Evolutionary conservation across 2,888 invertebrate genomes (phyloP).

Genomic region (Orthosia gothica): DNA sequence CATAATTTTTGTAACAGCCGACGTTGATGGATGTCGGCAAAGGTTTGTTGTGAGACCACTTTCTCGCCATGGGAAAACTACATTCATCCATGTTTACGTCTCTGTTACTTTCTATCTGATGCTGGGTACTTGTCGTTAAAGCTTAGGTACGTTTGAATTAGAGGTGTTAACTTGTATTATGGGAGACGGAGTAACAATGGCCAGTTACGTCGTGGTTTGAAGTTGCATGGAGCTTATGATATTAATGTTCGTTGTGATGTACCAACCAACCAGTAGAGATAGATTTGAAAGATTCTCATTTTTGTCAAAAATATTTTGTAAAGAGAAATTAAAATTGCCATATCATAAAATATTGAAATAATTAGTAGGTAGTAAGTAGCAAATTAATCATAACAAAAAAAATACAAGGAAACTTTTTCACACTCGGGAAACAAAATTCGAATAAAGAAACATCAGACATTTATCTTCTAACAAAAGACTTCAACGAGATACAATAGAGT

Average conservation of each 20-base stretch:
- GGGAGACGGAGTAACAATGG: neutral
- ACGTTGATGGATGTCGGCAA: conserved; percentile 66
- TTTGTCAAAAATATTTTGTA: neutral
- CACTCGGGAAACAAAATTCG: neutral
- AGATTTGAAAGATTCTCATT: neutral
- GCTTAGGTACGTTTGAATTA: conserved; percentile 28
- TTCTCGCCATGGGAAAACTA: conserved; percentile 88
- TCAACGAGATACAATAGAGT: conserved; percentile 50
- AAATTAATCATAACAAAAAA: neutral
- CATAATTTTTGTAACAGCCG: conserved; percentile 71
- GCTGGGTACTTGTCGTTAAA: conserved; percentile 44
- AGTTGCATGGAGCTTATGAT: neutral
- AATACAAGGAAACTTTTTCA: neutral
- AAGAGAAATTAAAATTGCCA: no score
- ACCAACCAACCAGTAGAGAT: neutral
- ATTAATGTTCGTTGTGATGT: neutral
- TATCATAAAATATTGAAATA: no score
- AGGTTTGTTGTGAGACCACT: conserved; percentile 79
- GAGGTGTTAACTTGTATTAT: conserved; percentile 32
- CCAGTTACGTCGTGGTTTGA: conserved; percentile 4
- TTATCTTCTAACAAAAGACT: conserved; percentile 53
- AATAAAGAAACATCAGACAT: neutral
- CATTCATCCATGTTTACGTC: conserved; percentile 78
- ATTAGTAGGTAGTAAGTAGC: no score
- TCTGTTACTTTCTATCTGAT: conserved; percentile 70